Evolutionary conservation across 2,113 vertebrate genomes (phyloP), one percentile per base, ranked within the genome.

Genomic region (Dissostichus mawsoni): DNA sequence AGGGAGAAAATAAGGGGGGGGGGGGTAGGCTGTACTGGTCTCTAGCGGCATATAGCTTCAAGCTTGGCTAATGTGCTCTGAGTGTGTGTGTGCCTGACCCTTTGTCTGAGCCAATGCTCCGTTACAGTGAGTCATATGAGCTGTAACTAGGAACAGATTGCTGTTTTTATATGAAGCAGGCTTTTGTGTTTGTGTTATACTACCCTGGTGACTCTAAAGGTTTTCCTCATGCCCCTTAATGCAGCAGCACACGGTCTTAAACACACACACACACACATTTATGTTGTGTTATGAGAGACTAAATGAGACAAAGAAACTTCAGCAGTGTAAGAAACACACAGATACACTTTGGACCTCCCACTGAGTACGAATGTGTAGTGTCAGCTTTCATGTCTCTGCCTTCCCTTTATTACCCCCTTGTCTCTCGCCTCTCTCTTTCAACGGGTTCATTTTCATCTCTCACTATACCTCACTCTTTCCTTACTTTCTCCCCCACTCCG

Each of bases 301-400:
- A 85, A 86, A 83, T 62, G 71, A 91, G 87, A 88, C 70, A 80
- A 79, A 87, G 78, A 86, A 74, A 83, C 83, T 84, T 83, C 77
- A 48, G 69, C 76, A 56, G 74, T 73, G 73, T 51, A 36, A 41
- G 72, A 76, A 66, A 78, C 64, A 64, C 70, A 90, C 73, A 81
- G 36, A 41, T 41, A 81, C 71, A 74, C 56, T 80, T 36, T 55
- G 50, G 82, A 71, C 87, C 82, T 85, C 88, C 91, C 71, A 59
- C 77, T 74, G 82, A 85, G 80, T 41, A 1, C 10, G 12, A 82
- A 84, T 83, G 69, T 74, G 89, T 87, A 73, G 73, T 14, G 80
- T 91, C 86, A 89, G 88, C 87, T 65, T 83, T 82, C 61, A 71
- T 53, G 52, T 52, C 72, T 72, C 74, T 57, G 52, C 62, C 55